A percentile compares a stretch with the other conserved stretches of the same genome.
Evolutionary conservation across 2,113 vertebrate genomes (phyloP).

Genomic region (Mus pahari): DNA sequence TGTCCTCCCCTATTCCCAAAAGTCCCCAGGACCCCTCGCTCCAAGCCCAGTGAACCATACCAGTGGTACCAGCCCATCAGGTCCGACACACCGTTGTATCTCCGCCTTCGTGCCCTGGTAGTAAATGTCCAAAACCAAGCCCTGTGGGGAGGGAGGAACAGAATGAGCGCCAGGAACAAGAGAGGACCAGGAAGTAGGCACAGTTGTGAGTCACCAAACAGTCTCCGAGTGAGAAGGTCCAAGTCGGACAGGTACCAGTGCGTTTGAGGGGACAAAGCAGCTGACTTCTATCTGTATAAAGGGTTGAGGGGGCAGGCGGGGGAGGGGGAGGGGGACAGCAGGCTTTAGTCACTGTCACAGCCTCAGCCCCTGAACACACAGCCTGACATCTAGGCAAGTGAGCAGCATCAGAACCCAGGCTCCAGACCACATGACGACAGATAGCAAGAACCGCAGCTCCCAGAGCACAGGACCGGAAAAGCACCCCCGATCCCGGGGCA

Average conservation of each 20-base stretch:
- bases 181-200: neutral
- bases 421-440: neutral
- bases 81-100: conserved; percentile 87
- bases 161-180: neutral
- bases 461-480: neutral
- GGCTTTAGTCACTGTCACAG: neutral
- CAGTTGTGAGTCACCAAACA: neutral
- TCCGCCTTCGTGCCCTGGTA: conserved; percentile 89
- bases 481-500: neutral
- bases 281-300: rapidly evolving
- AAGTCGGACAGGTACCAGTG: neutral
- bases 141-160: conserved; percentile 85
- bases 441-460: neutral
- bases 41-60: conserved; percentile 82
- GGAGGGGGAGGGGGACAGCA: neutral
- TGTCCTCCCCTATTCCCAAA: neutral
- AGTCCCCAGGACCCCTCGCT: neutral
- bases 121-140: conserved; percentile 90
- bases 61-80: conserved; percentile 92
- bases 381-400: neutral
- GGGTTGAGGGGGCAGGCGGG: neutral
- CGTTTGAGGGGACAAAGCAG: rapidly evolving
- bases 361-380: neutral
- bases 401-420: neutral
- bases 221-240: neutral